Evolutionary conservation across 2,113 vertebrate genomes (phyloP).

Genomic region (Pseudorasbora parva): DNA sequence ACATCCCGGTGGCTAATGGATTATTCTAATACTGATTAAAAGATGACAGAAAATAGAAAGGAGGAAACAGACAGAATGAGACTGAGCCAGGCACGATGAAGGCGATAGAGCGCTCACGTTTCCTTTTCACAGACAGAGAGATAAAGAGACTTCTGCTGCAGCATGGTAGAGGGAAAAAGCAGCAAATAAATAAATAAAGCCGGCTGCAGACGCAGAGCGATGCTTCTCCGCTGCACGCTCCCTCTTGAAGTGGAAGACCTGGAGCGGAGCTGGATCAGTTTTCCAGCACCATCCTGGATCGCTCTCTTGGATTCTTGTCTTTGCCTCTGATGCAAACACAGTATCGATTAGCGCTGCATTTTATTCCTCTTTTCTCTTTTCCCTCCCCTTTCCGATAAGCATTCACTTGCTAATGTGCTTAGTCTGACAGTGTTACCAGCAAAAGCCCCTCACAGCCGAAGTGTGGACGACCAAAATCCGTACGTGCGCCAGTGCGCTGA

Average conservation of each 20-base stretch:
- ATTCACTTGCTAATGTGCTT: constrained; percentile 24
- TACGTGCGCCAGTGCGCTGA: constrained; percentile 58
- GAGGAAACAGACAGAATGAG: constrained; percentile 34
- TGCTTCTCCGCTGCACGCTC: constrained; percentile 55
- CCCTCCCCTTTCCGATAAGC: constrained; percentile 47
- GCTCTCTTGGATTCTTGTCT: constrained; percentile 22
- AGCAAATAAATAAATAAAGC: constrained; percentile 76
- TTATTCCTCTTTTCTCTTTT: constrained; percentile 63
- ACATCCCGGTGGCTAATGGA: constrained; percentile 64
- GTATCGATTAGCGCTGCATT: constrained; percentile 58
- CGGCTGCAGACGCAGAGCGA: constrained; percentile 57
- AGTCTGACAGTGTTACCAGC: constrained; percentile 37
- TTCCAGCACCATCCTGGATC: constrained; percentile 50
- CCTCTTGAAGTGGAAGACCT: constrained; percentile 60
- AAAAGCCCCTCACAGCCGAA: constrained; percentile 33
- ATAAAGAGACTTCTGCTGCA: constrained; percentile 73
- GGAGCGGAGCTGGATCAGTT: constrained; percentile 46
- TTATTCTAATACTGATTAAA: constrained; percentile 67
- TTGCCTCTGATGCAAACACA: constrained; percentile 45
- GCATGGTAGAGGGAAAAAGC: constrained; percentile 72
- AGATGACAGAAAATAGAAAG: constrained; percentile 46
- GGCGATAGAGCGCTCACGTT: constrained; percentile 67
- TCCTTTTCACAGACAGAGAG: constrained; percentile 54
- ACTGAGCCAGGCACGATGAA: constrained; percentile 52
- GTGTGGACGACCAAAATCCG: constrained; percentile 52